Evolutionary conservation across 1,140 invertebrate species (phyloP).

Genomic region (Nasonia vitripennis): DNA sequence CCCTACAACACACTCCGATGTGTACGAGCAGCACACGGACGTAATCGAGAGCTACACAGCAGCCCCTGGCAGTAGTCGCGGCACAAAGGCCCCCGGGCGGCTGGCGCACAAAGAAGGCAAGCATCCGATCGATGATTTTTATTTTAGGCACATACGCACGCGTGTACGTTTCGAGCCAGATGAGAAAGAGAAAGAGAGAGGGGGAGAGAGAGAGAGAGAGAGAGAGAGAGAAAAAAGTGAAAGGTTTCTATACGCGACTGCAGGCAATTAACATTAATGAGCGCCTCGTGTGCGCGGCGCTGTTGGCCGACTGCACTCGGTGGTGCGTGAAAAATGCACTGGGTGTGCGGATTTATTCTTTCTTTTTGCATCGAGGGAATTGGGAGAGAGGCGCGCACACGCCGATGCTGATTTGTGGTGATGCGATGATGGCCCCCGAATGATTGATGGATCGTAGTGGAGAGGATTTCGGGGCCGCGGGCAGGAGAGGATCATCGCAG

Average conservation of each 20-base stretch:
- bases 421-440: background rate
- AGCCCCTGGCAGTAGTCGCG: background rate
- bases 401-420: background rate
- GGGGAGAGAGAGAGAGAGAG: background rate
- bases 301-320: background rate
- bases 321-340: constrained; percentile 6
- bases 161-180: background rate
- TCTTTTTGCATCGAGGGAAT: background rate
- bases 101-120: constrained; percentile 1
- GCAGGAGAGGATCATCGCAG: too few species aligned
- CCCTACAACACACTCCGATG: too few species aligned
- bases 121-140: constrained; percentile 16
- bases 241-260: constrained; percentile 12
- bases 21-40: background rate
- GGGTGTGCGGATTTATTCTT: background rate
- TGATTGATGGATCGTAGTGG: background rate
- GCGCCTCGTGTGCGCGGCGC: background rate
- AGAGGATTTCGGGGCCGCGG: too few species aligned
- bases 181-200: background rate
- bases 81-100: background rate
- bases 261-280: constrained; percentile 33
- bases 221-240: constrained; percentile 24
- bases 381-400: background rate
- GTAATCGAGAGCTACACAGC: background rate
- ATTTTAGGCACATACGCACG: background rate